These are phyloP conservation scores for Cerastis rubricosa DNA, from an alignment of 2,888 invertebrate genomes.

Conservation along the genomic window DNA sequence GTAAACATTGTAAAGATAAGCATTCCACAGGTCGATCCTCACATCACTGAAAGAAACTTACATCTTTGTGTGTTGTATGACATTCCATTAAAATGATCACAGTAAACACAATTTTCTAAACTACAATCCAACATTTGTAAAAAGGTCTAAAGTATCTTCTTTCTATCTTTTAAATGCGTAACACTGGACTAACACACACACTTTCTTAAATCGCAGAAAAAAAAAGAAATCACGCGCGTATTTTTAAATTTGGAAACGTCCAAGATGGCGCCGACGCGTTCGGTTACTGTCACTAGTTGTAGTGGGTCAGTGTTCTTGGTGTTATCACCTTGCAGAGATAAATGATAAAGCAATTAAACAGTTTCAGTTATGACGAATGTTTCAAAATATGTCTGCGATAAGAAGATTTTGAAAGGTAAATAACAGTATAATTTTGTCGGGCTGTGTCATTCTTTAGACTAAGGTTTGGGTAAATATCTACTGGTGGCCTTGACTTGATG, in stretches of 20 bases:
- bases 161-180: neutral
- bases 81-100: neutral
- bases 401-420: slow-evolving; percentile 47
- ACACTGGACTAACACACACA: neutral
- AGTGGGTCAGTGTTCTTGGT: slow-evolving; percentile 59
- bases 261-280: slow-evolving; percentile 52
- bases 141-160: neutral
- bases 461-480: neutral
- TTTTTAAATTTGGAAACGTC: slow-evolving; percentile 44
- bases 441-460: neutral
- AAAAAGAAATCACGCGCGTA: neutral
- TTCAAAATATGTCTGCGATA: slow-evolving; percentile 63
- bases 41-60: neutral
- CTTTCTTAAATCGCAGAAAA: neutral
- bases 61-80: neutral
- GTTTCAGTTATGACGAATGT: slow-evolving; percentile 49
- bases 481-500: neutral
- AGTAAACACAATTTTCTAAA: slow-evolving; percentile 1
- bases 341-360: slow-evolving; percentile 66
- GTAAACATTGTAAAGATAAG: neutral
- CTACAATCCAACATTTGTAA: slow-evolving; percentile 13
- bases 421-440: slow-evolving; percentile 6
- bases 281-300: slow-evolving; percentile 38
- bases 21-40: neutral
- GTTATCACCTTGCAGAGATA: slow-evolving; percentile 66